Base-by-base conservation (phyloP, 2,113 vertebrate genomes). In the Mormyrus iriodes region DNA sequence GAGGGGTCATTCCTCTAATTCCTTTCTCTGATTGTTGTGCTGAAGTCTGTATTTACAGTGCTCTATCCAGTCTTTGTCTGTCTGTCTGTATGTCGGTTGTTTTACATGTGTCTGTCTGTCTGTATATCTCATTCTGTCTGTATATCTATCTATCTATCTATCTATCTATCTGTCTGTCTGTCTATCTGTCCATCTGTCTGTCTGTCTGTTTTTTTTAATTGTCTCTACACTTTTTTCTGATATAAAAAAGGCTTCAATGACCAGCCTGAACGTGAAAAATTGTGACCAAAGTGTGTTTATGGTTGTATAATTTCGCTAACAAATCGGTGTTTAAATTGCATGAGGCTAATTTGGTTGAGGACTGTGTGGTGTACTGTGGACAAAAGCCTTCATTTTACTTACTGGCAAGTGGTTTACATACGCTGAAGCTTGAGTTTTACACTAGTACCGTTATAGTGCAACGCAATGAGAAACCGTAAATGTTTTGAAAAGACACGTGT, bases 261-360 rank as follows among this genome's bases (percentile, higher is more conserved):
- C 15, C 49, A 53, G 51, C 19, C n/a, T 86, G 27, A 53, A 31
- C 5, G 85, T 55, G 85, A 13, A 53, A 53, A 35, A 39, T 49
- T 86, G 51, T 86, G 85, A 86, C 24, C 51, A 86, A 35, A 86
- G 48, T 86, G 24, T 52, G n/a, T 53, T 53, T 53, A 19, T 53
- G 24, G 85, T 31, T 53, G 49, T 86, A 52, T 86, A 55, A 86
- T 55, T 55, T 42, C 6, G 17, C 48, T 35, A n/a, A 31, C 27
- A 53, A 52, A 86, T 35, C 51, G 3, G 51, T 86, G 49, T 86
- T 52, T 85, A 85, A 85, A 85, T 85, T 48, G 83, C 48, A 85
- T 51, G 48, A 85, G 83, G n/a, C 24, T 49, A 27, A 49, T 48
- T 55, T 3, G 49, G 4, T 53, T 53, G 85, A 55, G 48, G 17